Evolutionary conservation across 2,888 invertebrate genomes (phyloP).

Genomic region (Melangyna quadrimaculata): DNA sequence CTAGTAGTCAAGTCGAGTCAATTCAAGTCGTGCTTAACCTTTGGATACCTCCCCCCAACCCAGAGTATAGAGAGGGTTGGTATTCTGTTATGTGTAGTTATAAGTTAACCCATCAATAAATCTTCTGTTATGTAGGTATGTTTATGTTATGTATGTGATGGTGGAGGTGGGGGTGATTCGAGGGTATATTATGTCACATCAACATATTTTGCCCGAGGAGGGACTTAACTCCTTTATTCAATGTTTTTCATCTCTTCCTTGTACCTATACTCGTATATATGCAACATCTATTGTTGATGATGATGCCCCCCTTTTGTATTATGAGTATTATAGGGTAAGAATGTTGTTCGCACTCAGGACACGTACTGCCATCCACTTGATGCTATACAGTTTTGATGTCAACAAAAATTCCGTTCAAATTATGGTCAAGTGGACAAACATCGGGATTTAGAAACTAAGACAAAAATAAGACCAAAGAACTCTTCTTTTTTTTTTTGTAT

Average conservation of each 20-base stretch:
- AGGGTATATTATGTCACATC: slow-evolving; percentile 54
- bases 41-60: too few species aligned
- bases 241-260: slow-evolving; percentile 19
- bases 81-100: not conserved
- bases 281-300: slow-evolving; percentile 6
- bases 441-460: not conserved
- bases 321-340: not conserved
- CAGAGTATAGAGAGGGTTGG: too few species aligned
- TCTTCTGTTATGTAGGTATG: not conserved
- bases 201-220: slow-evolving; percentile 50
- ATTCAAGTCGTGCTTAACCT: slow-evolving; percentile 38
- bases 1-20: not conserved
- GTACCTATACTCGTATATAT: too few species aligned
- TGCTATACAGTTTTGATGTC: slow-evolving; percentile 55
- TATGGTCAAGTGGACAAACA: slow-evolving; percentile 28
- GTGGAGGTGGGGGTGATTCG: too few species aligned
- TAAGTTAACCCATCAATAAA: slow-evolving; percentile 57
- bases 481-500: too few species aligned
- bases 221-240: slow-evolving; percentile 61
- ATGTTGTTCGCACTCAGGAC: slow-evolving; percentile 40
- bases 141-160: not conserved
- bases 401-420: slow-evolving; percentile 30
- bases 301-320: not conserved
- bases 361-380: slow-evolving; percentile 55
- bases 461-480: not conserved